Evolutionary conservation across 2,113 vertebrate genomes (phyloP), one percentile per base, ranked within the genome.

Genomic region (Neogobius melanostomus): DNA sequence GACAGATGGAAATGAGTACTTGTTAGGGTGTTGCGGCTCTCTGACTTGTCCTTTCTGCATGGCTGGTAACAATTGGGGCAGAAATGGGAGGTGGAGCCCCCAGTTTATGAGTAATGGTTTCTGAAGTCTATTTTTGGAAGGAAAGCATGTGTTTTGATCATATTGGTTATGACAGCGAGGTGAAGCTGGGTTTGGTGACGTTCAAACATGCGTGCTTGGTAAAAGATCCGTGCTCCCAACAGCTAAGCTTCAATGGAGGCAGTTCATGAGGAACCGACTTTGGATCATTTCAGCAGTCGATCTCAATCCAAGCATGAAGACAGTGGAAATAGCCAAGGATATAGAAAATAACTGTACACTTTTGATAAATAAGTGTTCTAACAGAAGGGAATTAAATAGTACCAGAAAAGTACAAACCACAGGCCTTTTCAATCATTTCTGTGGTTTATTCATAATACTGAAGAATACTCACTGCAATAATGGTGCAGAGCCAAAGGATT

Each of bases 61-160:
- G 56, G 60, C 64, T 65, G 60, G 44, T 60, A 45, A 53, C 66
- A 70, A 73, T 62, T 45, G 36, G 45, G 62, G 69, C 61, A 64
- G 50, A 10, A 81, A 74, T 69, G 51, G 64, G 50, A 69, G 17
- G 8, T 74, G 59, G 67, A 57, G 63, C 75, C 69, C 57, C 54
- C 71, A 43, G 56, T 64, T 80, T 87, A 67, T 88, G 85, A 85
- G 77, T 77, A 85, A 85, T 81, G 71, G 76, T 77, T 81, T 82
- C 70, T 78, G 53, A 53, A 82, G 42, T 83, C 82, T 85, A 73
- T 84, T 83, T 89, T 84, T 83, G 73, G 81, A 71, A 46, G 68
- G 77, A 74, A 68, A 72, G 65, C 74, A 46, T 59, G 46, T 54
- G 66, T 73, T 74, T 85, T 82, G 72, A 85, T 77, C 21, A 71